Evolutionary conservation across 2,888 invertebrate species (phyloP).

Genomic region (Imbricaverruca yamaguchii): DNA sequence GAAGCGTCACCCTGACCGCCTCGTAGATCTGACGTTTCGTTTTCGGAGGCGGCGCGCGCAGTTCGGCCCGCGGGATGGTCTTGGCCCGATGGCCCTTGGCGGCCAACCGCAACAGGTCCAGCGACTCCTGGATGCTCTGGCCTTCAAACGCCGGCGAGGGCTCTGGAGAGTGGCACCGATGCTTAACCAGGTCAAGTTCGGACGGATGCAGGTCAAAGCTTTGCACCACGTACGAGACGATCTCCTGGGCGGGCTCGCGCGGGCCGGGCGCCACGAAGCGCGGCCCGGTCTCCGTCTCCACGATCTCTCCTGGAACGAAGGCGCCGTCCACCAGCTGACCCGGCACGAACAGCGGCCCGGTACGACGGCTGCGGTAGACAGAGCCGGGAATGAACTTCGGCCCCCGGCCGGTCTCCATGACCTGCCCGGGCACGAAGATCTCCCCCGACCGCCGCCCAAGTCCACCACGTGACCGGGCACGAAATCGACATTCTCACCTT

Average conservation of each 20-base stretch:
- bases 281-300: constrained; percentile 50
- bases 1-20: background rate
- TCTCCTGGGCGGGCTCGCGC: background rate
- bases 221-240: background rate
- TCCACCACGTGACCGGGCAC: constrained; percentile 35
- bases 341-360: constrained; percentile 63
- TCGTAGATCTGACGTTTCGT: constrained; percentile 18
- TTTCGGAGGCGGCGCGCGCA: background rate
- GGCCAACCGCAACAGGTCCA: constrained; percentile 2
- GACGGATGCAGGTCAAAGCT: constrained; percentile 1
- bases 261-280: background rate
- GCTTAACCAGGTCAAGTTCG: background rate
- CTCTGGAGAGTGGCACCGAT: background rate
- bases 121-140: background rate
- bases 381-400: constrained; percentile 68
- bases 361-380: constrained; percentile 60
- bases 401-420: constrained; percentile 58
- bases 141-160: background rate
- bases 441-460: constrained; percentile 40
- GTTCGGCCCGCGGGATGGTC: background rate
- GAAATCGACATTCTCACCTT: constrained; percentile 26
- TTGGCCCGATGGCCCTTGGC: background rate
- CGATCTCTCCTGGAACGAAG: constrained; percentile 50
- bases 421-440: constrained; percentile 61
- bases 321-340: constrained; percentile 64